phyloP scores from a whole-genome alignment of 2,888 invertebrate genomes.

The Cryptophagus acutangulus region DNA sequence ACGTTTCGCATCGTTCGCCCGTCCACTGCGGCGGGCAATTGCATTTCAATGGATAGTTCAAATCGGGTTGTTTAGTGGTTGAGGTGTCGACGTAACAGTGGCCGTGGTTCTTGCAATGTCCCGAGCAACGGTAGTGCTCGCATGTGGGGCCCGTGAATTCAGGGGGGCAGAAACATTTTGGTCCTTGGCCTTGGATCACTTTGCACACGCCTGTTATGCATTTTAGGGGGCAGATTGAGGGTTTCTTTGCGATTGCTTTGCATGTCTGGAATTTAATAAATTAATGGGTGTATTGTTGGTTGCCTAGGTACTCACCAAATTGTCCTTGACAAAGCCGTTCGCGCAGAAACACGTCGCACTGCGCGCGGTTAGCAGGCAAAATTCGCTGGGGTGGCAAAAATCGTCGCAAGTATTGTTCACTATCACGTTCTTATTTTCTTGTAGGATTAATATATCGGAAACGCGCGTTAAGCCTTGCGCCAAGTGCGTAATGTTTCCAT shows the following conservation, averaged over 20 bases:
- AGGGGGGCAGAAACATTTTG: conserved; percentile 61
- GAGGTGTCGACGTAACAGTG: conserved; percentile 50
- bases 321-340: conserved; percentile 43
- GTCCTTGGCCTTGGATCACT: conserved; percentile 48
- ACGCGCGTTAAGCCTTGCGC: conserved; percentile 55
- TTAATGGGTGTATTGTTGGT: conserved; percentile 1
- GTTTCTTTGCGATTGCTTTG: conserved; percentile 33
- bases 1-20: conserved; percentile 60
- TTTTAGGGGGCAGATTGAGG: conserved; percentile 50
- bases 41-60: conserved; percentile 47
- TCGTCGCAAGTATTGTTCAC: conserved; percentile 57
- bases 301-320: conserved; percentile 41
- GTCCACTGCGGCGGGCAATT: conserved; percentile 61
- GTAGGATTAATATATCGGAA: conserved; percentile 63
- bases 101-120: conserved; percentile 62
- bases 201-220: conserved; percentile 61
- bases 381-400: conserved; percentile 59
- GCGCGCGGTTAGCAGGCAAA: conserved; percentile 50
- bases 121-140: conserved; percentile 64
- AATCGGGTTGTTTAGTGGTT: conserved; percentile 31
- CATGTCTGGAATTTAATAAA: conserved; percentile 41
- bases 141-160: conserved; percentile 63
- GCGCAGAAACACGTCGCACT: conserved; percentile 44
- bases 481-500: conserved; percentile 48
- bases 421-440: conserved; percentile 60